A percentile compares a stretch with the other conserved stretches of the same genome.
Conservation (phyloP, 2,888 invertebrate genomes). For the Eledona agricola region DNA sequence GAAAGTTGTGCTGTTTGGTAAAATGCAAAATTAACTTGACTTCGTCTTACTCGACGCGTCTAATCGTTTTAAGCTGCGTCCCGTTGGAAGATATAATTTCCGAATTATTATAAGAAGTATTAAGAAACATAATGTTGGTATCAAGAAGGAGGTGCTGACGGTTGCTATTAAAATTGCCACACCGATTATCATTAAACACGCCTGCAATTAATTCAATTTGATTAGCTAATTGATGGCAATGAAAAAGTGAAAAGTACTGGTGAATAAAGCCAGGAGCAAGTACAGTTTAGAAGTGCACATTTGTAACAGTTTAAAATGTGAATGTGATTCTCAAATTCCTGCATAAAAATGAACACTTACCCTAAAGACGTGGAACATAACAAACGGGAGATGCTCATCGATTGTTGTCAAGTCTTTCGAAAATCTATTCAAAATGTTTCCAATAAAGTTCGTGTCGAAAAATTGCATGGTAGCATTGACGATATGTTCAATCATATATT, state of each 20-base stretch:
- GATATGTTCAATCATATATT: slow-evolving; percentile 48
- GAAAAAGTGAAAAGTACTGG: no score
- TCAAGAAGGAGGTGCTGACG: slow-evolving; percentile 46
- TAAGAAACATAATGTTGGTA: slow-evolving; percentile 44
- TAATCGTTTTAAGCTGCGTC: slow-evolving; percentile 51
- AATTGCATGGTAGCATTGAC: slow-evolving; percentile 50
- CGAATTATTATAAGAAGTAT: slow-evolving; percentile 42
- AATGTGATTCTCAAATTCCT: no score
- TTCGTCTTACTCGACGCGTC: slow-evolving; percentile 51
- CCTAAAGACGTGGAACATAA: slow-evolving; percentile 31
- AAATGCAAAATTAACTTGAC: background rate
- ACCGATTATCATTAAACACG: slow-evolving; percentile 53
- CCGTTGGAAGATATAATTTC: slow-evolving; percentile 48
- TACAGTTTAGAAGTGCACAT: no score
- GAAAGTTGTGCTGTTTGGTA: slow-evolving; percentile 29
- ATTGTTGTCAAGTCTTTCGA: slow-evolving; percentile 51
- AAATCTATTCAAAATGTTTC: slow-evolving; percentile 54
- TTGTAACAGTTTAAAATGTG: no score
- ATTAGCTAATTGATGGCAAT: no score
- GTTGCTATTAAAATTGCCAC: slow-evolving; percentile 53
- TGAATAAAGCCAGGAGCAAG: no score
- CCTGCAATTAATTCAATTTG: slow-evolving; percentile 36
- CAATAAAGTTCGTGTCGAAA: slow-evolving; percentile 52
- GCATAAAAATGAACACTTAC: no score
- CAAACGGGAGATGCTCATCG: slow-evolving; percentile 49